Evolutionary conservation across 30 jellyfish, hydroid and myxozoan species (phyloP).

Genomic region (Cassiopea xamachana): DNA sequence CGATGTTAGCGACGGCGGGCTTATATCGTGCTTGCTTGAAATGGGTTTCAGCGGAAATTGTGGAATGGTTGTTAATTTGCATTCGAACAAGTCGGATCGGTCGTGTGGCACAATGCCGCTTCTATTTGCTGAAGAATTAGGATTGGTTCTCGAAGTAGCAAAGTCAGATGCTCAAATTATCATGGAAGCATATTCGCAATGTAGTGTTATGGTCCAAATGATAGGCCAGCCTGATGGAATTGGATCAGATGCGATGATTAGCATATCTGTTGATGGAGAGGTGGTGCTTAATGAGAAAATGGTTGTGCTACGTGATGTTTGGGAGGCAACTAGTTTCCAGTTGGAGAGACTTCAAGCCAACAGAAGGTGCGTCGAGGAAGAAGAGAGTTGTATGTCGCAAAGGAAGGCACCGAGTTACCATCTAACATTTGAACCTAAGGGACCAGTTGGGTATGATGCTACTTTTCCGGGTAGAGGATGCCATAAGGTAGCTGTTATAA

Average conservation of each 20-base stretch:
- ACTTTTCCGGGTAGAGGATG: neutral
- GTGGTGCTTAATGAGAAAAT: slow-evolving; percentile 58
- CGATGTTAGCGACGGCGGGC: slow-evolving; percentile 93
- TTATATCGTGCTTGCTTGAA: slow-evolving; percentile 77
- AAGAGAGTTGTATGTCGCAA: slow-evolving; percentile 35
- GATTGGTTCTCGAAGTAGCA: slow-evolving; percentile 72
- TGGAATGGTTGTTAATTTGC: slow-evolving; percentile 48
- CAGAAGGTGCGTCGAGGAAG: slow-evolving; percentile 73
- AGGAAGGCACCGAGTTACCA: slow-evolving; percentile 66
- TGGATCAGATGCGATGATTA: slow-evolving; percentile 36
- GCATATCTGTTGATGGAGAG: slow-evolving; percentile 37
- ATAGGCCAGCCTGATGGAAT: slow-evolving; percentile 56
- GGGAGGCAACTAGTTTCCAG: slow-evolving; percentile 93
- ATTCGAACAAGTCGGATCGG: neutral
- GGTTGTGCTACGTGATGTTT: slow-evolving; percentile 61
- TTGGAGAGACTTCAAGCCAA: slow-evolving; percentile 83
- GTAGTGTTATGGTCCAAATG: slow-evolving; percentile 41
- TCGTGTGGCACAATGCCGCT: neutral
- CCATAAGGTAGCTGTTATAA: slow-evolving; percentile 82
- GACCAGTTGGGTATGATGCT: neutral
- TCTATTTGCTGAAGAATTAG: slow-evolving; percentile 89
- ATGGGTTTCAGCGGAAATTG: slow-evolving; percentile 93
- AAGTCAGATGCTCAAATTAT: slow-evolving; percentile 27
- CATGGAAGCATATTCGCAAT: slow-evolving; percentile 1
- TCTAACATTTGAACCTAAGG: slow-evolving; percentile 64